A percentile compares a stretch with the other conserved stretches of the same genome.
These are phyloP conservation scores for Eueides isabella DNA, from an alignment of 1,140 invertebrate species.

Conservation along the genomic window DNA sequence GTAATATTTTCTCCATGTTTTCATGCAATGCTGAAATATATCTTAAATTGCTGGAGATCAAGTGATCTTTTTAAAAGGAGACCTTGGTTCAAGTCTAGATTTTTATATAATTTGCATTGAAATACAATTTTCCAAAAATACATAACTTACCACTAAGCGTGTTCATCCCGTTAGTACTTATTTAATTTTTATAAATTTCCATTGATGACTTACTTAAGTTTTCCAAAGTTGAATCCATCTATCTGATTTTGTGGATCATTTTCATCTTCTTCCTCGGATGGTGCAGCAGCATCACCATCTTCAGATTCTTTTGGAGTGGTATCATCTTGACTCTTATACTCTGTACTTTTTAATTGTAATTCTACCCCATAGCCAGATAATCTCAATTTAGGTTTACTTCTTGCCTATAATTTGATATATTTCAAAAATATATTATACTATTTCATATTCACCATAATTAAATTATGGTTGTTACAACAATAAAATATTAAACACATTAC, in stretches of 20 bases:
- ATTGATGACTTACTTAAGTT: slow-evolving; percentile 85
- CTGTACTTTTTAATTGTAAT: slow-evolving; percentile 98
- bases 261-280: slow-evolving; percentile 84
- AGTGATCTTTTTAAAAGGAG: no score
- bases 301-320: slow-evolving; percentile 83
- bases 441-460: no score
- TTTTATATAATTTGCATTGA: no score
- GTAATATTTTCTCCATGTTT: no score
- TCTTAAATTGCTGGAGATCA: no score
- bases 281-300: slow-evolving; percentile 78
- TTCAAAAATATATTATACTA: no score
- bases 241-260: slow-evolving; percentile 84
- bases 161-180: no score
- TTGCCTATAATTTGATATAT: slow-evolving; percentile 66
- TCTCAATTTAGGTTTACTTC: slow-evolving; percentile 84
- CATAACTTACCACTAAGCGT: no score
- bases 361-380: slow-evolving; percentile 99
- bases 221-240: slow-evolving; percentile 95
- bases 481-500: slow-evolving; percentile 63
- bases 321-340: slow-evolving; percentile 99
- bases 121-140: no score
- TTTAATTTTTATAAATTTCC: not conserved
- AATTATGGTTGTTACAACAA: not conserved
- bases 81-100: no score
- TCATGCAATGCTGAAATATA: no score